A percentile compares a stretch with the other conserved stretches of the same genome.
Evolutionary conservation across 2,888 invertebrate species (phyloP).

Genomic region (Drosophila stalkeri): DNA sequence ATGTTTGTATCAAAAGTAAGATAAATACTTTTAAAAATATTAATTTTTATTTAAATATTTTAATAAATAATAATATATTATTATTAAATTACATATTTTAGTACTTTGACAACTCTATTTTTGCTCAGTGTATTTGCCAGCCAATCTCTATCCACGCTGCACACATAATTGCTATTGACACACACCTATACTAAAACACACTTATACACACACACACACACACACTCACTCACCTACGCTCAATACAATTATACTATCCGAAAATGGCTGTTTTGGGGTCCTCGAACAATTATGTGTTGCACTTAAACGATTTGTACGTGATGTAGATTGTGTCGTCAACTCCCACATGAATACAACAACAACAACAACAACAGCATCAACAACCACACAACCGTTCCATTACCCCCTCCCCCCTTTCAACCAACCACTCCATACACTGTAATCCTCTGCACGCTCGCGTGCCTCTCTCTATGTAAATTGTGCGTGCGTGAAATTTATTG

Average conservation of each 20-base stretch:
- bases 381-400: not conserved
- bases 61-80: no score
- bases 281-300: conserved; percentile 77
- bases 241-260: conserved; percentile 48
- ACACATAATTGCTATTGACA: conserved; percentile 71
- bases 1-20: no score
- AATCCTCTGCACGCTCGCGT: conserved; percentile 57
- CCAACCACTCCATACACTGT: not conserved
- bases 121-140: conserved; percentile 23
- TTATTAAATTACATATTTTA: no score
- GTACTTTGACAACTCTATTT: not conserved
- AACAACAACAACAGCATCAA: not conserved
- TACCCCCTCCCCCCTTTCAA: not conserved
- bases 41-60: no score
- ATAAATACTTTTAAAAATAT: no score
- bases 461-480: conserved; percentile 73
- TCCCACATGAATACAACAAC: not conserved
- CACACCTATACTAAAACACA: conserved; percentile 30
- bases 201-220: conserved; percentile 3
- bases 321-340: conserved; percentile 36
- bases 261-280: conserved; percentile 58
- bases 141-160: conserved; percentile 3
- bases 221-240: conserved; percentile 3
- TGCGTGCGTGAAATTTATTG: conserved; percentile 81
- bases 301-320: conserved; percentile 80